Conservation (phyloP, 1,140 invertebrate genomes). For the Cydia splendana region DNA sequence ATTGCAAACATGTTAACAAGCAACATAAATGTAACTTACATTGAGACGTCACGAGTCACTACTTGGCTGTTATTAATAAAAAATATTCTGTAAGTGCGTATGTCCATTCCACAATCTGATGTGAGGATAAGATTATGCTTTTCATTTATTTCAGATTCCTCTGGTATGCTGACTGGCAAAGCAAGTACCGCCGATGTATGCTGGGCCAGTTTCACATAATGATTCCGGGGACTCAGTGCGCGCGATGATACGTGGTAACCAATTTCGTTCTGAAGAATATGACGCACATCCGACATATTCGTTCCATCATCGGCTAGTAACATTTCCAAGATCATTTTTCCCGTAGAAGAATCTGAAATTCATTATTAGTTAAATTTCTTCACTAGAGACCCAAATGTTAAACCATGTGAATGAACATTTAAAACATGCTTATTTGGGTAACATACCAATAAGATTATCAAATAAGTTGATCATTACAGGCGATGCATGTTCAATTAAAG, state of each 20-base stretch:
- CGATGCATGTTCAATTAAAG: slow-evolving; percentile 62
- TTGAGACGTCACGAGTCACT: background rate
- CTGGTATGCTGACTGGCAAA: slow-evolving; percentile 61
- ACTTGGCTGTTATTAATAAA: slow-evolving; percentile 49
- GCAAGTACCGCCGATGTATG: slow-evolving; percentile 53
- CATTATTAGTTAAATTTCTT: background rate
- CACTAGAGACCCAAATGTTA: too few species aligned
- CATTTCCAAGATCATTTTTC: slow-evolving; percentile 63
- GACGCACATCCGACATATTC: slow-evolving; percentile 61
- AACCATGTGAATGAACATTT: too few species aligned
- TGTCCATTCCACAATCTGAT: slow-evolving; percentile 72
- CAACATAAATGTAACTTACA: background rate
- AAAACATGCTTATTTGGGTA: background rate
- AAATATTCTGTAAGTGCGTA: slow-evolving; percentile 66
- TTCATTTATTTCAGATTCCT: slow-evolving; percentile 53
- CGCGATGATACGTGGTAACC: slow-evolving; percentile 58
- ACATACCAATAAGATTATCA: slow-evolving; percentile 62
- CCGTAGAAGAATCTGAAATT: slow-evolving; percentile 60
- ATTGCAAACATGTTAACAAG: background rate
- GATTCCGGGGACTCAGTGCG: slow-evolving; percentile 50
- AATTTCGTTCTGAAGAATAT: slow-evolving; percentile 59
- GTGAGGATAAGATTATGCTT: slow-evolving; percentile 65
- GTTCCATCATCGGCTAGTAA: slow-evolving; percentile 64
- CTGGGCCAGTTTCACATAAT: slow-evolving; percentile 54
- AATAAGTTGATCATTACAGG: slow-evolving; percentile 64